Evolutionary conservation across 2,113 vertebrate species (phyloP), one percentile per base, ranked within the genome.

Genomic region (Triplophysa tibetana): DNA sequence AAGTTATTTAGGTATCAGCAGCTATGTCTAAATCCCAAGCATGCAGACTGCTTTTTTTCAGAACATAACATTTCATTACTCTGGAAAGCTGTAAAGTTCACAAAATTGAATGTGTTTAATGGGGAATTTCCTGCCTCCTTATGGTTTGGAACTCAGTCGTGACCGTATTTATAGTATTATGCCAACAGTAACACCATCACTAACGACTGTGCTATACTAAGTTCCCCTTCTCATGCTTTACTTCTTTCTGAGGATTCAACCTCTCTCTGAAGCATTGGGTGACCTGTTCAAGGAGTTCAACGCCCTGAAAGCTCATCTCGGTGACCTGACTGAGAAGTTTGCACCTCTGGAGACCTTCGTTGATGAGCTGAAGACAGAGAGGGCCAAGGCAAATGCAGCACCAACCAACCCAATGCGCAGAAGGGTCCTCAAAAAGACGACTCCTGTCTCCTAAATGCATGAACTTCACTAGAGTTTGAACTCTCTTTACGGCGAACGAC

Each of bases 281-380:
- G 93, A 94, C 78, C 90, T 94, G 79, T 94, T 87, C 87, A 94
- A 93, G 69, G 93, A 94, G 89, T 94, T 94, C 88, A 92, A 94
- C 21, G 88, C 92, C 63, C 90, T 94, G 62, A 94, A 94, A 82
- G 19, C 88, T 61, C 93, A 89, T 82, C 89, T 94, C 23, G 90
- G 90, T 0, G 93, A 94, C 24, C 89, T 94, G 61, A 92, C 89
- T 0, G 93, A 93, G 75, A 94, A 93, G 89, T 92, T 94, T 23
- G 23, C 74, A 0, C 82, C 87, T 70, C 82, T 93, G 1, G 93
- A 94, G 74, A 85, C 89, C 0, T 92, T 91, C 80, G 87, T 94
- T 0, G 93, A 94, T 0, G 91, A 93, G 77, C 54, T 92, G 17
- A 94, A 94, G 82, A 78, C 81, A 0, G 63, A 82, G 4, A 85